Conservation (phyloP, 2,113 vertebrate species). For the Cynocephalus volans region DNA sequence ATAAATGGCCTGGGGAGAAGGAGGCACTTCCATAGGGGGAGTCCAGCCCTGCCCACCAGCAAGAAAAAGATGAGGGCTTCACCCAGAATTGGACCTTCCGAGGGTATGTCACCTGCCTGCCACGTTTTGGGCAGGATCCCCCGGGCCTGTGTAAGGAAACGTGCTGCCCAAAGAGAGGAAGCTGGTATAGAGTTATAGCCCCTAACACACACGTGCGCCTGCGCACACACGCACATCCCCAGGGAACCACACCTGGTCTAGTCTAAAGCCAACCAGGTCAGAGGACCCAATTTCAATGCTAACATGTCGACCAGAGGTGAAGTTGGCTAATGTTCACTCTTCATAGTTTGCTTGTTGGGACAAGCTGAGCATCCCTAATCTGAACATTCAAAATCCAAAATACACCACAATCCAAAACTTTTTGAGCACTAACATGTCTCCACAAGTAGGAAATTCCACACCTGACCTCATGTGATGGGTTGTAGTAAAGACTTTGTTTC, state of each 20-base stretch:
- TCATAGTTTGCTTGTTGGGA: not conserved
- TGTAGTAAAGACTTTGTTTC: too few species aligned
- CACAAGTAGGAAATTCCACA: too few species aligned
- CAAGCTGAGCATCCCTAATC: too few species aligned
- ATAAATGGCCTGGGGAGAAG: not conserved
- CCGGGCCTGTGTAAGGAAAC: not conserved
- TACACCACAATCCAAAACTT: too few species aligned
- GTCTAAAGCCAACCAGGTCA: not conserved
- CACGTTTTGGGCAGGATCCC: not conserved
- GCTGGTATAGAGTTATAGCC: not conserved
- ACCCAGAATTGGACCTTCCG: not conserved
- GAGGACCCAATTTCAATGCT: not conserved
- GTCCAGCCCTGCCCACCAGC: not conserved
- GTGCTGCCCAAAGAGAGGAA: not conserved
- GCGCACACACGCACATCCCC: fast-evolving
- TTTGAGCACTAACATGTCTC: too few species aligned
- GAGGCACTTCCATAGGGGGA: not conserved
- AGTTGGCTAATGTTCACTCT: not conserved
- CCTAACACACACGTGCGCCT: not conserved
- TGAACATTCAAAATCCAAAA: too few species aligned
- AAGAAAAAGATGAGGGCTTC: not conserved
- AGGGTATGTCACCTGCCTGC: not conserved
- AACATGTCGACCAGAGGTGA: not conserved
- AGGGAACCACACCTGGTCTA: not conserved
- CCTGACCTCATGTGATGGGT: too few species aligned